Evolutionary conservation across 2,888 invertebrate species (phyloP).

Genomic region (Acronicta psi): DNA sequence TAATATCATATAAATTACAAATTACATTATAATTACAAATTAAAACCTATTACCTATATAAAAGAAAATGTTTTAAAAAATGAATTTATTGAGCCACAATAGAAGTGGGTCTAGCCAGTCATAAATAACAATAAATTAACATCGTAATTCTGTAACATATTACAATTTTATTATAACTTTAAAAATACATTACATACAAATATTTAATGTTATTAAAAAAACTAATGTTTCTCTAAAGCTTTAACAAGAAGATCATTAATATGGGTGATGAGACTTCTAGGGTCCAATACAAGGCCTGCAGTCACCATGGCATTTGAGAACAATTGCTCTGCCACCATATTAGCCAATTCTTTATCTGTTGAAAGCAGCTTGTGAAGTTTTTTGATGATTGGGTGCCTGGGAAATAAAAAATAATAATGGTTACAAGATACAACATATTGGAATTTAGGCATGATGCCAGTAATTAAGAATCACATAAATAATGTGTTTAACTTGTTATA

Average conservation of each 20-base stretch:
- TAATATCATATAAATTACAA: too few relatives aligned
- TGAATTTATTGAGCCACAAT: too few relatives aligned
- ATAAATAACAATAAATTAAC: too few relatives aligned
- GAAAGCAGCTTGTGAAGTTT: conserved; percentile 94
- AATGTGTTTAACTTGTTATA: too few relatives aligned
- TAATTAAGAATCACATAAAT: too few relatives aligned
- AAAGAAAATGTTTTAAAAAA: too few relatives aligned
- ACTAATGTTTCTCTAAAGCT: conserved; percentile 93
- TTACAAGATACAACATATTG: too few relatives aligned
- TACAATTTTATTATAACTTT: conserved; percentile 17
- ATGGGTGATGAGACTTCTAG: conserved; percentile 94
- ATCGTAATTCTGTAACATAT: background rate
- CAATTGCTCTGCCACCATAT: conserved; percentile 95
- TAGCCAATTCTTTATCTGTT: conserved; percentile 94
- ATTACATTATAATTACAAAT: too few relatives aligned
- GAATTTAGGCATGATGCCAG: too few relatives aligned
- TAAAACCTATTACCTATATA: too few relatives aligned
- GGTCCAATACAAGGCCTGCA: conserved; percentile 97
- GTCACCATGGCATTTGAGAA: conserved; percentile 98
- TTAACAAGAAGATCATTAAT: conserved; percentile 96
- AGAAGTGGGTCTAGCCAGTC: too few relatives aligned
- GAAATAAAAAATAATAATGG: conserved; percentile 44
- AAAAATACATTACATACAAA: conserved; percentile 8
- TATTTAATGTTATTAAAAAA: conserved; percentile 4
- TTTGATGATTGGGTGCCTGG: conserved; percentile 96